These are phyloP conservation scores for Leucoma salicis DNA, from an alignment of 2,888 invertebrate genomes.

Conservation along the genomic window DNA sequence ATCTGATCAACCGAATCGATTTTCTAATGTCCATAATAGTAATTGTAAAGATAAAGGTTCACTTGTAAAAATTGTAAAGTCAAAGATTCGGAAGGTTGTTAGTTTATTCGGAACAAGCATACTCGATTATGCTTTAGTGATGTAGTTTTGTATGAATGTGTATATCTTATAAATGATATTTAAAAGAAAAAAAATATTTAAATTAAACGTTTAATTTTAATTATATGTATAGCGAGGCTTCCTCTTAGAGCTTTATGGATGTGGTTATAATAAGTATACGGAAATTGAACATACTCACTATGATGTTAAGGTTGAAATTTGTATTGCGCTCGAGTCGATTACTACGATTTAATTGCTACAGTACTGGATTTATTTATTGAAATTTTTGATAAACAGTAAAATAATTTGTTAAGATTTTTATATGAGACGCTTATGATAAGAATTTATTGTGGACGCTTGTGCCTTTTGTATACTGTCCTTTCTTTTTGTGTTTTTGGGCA, in stretches of 20 bases:
- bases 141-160: slow-evolving; percentile 74
- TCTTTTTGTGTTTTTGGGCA: too few relatives aligned
- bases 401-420: slow-evolving; percentile 29
- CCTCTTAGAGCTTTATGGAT: slow-evolving; percentile 78
- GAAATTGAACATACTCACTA: slow-evolving; percentile 77
- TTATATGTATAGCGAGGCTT: slow-evolving; percentile 77
- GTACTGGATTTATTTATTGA: slow-evolving; percentile 14
- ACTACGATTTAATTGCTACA: slow-evolving; percentile 29
- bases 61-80: slow-evolving; percentile 44
- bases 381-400: background rate
- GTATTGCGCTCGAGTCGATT: slow-evolving; percentile 52
- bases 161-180: slow-evolving; percentile 73
- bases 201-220: slow-evolving; percentile 57
- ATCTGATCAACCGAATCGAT: slow-evolving; percentile 46
- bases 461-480: slow-evolving; percentile 2
- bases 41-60: slow-evolving; percentile 29
- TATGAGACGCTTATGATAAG: slow-evolving; percentile 23
- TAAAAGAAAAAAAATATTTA: slow-evolving; percentile 46
- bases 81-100: slow-evolving; percentile 41
- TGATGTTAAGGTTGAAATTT: slow-evolving; percentile 59
- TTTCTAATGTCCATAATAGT: slow-evolving; percentile 21
- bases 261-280: slow-evolving; percentile 76
- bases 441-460: slow-evolving; percentile 24
- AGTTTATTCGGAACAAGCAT: slow-evolving; percentile 57
- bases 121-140: slow-evolving; percentile 72